Evolutionary conservation across 2,888 invertebrate genomes (phyloP).

Genomic region (Synergus gifuensis): DNA sequence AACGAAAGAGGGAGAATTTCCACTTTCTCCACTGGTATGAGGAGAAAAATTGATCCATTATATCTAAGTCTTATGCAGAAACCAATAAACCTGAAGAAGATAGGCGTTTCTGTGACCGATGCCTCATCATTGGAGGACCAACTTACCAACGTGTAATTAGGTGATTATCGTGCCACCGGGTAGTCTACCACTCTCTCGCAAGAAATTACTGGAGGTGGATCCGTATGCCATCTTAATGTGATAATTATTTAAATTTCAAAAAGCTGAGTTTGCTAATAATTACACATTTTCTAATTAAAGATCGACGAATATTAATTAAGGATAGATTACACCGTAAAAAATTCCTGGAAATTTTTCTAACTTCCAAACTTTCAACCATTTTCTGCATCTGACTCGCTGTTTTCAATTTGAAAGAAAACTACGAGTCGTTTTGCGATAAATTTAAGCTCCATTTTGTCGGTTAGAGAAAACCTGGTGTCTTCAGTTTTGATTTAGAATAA

Average conservation of each 20-base stretch:
- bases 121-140: conserved; percentile 10
- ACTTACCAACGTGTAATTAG: conserved; percentile 33
- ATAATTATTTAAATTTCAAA: conserved; percentile 14
- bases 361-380: neutral
- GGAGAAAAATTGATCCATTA: conserved; percentile 1
- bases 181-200: conserved; percentile 13
- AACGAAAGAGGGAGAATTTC: neutral
- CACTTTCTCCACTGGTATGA: neutral
- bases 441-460: conserved; percentile 5
- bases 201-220: neutral
- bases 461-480: conserved; percentile 20
- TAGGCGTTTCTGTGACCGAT: conserved; percentile 18
- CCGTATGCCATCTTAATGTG: neutral
- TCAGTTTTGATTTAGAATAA: conserved; percentile 12
- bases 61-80: conserved; percentile 12
- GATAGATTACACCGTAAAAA: neutral
- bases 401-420: neutral
- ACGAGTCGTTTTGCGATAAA: neutral
- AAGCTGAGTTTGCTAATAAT: neutral
- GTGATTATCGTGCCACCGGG: conserved; percentile 33
- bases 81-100: conserved; percentile 23
- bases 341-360: neutral
- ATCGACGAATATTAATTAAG: neutral
- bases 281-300: neutral
- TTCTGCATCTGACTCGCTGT: neutral